These are phyloP conservation scores for Ceyx erithaca DNA, from an alignment of 2,797 vertebrate species.

Conservation along the genomic window DNA sequence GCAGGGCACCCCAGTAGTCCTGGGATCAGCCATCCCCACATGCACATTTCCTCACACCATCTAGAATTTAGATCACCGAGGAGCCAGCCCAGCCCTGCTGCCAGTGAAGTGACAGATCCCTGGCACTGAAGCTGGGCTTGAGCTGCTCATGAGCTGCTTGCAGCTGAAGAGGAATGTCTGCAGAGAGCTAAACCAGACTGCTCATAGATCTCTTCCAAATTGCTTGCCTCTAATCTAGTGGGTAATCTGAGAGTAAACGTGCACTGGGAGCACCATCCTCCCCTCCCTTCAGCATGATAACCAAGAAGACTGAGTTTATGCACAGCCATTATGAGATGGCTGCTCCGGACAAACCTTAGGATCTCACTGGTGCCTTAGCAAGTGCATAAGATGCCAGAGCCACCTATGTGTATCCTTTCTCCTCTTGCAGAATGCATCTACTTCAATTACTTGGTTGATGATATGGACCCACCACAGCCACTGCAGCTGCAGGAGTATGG, in stretches of 20 bases:
- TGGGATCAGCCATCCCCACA: background rate
- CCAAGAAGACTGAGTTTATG: background rate
- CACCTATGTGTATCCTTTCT: background rate
- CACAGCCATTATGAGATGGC: background rate
- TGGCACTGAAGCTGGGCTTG: background rate
- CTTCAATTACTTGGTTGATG: background rate
- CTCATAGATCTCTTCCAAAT: constrained; percentile 34
- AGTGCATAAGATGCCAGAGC: background rate
- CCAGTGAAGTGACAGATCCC: constrained; percentile 64
- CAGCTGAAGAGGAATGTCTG: constrained; percentile 42
- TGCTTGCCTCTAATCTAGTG: background rate
- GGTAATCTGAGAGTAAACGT: background rate
- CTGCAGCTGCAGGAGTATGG: background rate
- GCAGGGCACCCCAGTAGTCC: background rate
- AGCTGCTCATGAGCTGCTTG: constrained; percentile 45
- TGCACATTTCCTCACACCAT: background rate
- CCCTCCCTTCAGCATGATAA: background rate
- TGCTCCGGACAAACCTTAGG: background rate
- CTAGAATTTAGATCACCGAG: background rate
- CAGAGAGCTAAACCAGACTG: constrained; percentile 47
- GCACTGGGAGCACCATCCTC: background rate
- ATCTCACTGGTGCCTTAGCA: background rate
- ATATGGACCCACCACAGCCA: background rate
- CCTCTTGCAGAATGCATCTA: background rate
- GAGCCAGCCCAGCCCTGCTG: background rate